Percentiles rank a stretch among this genome's conserved stretches.
phyloP scores from a whole-genome alignment of 2,888 invertebrate genomes.

The Drosophila yooni region DNA sequence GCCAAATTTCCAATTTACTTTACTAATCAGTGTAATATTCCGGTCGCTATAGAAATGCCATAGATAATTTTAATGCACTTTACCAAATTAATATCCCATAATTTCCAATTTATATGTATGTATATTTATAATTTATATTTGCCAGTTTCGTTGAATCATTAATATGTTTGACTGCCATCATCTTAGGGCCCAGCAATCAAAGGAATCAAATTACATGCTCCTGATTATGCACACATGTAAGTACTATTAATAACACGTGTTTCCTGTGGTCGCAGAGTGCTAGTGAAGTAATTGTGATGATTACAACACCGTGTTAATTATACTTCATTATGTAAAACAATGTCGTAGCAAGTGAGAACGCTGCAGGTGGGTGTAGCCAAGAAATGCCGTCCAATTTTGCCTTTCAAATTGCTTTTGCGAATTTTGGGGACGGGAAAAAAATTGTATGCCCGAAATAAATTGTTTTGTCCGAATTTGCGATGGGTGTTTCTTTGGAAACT shows the following conservation, averaged over 20 bases:
- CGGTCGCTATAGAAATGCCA: background rate
- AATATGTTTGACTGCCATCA: background rate
- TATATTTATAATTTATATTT: too few relatives aligned
- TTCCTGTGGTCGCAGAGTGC: background rate
- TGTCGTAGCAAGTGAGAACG: background rate
- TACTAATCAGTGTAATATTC: background rate
- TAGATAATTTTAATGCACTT: background rate
- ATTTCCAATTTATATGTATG: background rate
- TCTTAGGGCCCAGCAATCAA: slow-evolving; percentile 26
- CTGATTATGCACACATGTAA: background rate
- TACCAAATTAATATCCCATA: background rate
- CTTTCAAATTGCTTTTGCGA: background rate
- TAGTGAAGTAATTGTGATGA: background rate
- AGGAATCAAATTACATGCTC: slow-evolving; percentile 1
- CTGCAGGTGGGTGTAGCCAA: background rate
- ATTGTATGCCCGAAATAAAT: too few relatives aligned
- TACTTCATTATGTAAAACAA: background rate
- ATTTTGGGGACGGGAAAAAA: background rate
- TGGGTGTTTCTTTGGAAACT: background rate
- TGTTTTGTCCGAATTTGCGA: background rate
- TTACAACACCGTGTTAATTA: background rate
- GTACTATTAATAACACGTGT: background rate
- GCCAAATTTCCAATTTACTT: background rate
- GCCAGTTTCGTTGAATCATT: background rate
- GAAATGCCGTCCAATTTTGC: background rate